Evolutionary conservation across 2,797 vertebrate species (phyloP).

Genomic region (Falco cherrug): DNA sequence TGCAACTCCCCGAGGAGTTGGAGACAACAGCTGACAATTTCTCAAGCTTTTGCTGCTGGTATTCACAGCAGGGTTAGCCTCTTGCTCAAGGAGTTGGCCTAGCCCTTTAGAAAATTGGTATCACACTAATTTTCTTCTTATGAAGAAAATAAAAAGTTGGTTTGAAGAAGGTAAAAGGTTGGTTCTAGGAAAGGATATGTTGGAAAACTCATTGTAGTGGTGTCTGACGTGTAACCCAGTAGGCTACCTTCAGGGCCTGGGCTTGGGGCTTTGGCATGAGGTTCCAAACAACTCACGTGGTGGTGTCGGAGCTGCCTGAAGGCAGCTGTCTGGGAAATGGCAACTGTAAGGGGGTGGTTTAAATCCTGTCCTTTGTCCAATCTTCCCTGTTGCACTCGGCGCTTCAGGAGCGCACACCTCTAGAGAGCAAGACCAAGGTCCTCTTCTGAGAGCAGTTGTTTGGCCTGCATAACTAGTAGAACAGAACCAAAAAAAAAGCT

Average conservation of each 20-base stretch:
- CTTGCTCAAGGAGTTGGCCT: neutral
- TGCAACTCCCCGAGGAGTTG: neutral
- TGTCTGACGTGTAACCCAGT: neutral
- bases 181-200: neutral
- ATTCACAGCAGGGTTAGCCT: neutral
- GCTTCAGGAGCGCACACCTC: neutral
- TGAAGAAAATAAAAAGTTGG: neutral
- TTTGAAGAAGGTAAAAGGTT: neutral
- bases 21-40: constrained; percentile 14
- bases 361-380: neutral
- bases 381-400: fast-evolving
- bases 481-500: neutral
- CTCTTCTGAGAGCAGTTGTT: neutral
- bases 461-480: neutral
- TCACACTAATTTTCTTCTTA: neutral
- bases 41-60: neutral
- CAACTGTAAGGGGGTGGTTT: neutral
- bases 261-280: neutral
- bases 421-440: neutral
- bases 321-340: neutral
- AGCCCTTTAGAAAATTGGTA: neutral
- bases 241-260: neutral
- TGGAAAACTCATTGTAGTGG: neutral
- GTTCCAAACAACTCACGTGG: neutral
- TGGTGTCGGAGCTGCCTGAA: neutral